Base-by-base conservation (phyloP, 2,797 vertebrate genomes). In the Siniperca obscura region DNA sequence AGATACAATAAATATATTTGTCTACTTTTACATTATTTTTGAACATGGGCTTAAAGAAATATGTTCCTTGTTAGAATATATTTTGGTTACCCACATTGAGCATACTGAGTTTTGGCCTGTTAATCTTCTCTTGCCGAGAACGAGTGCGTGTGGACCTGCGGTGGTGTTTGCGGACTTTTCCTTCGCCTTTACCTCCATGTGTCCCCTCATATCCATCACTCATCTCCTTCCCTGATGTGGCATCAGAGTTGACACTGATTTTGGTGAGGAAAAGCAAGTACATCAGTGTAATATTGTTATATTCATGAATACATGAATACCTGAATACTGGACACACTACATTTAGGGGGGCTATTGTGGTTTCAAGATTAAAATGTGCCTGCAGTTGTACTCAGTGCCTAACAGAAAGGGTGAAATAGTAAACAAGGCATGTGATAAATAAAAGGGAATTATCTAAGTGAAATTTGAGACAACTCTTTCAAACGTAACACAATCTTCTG, bases 201-300 rank as follows among this genome's bases (percentile, higher is more conserved):
- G 94, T 91, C 46, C 97, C 98, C 78, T 99, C 98, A 27, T 96
- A 96, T 62, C 97, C 96, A 50, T 99, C 98, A 22, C 97, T 99
- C 97, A 98, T 96, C 91, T 99, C 98, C 91, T 97, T 98, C 38
- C 97, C 97, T 0, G 98, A 99, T 9, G 95, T 94, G 75, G 97
- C 94, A 46, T 99, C 98, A 0, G 97, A 97, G 92, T 96, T 97
- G 85, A 97, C 91, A 66, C 96, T 97, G 80, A 5, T 77, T 52
- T 76, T 75, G 82, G 36, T 25, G 50, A 78, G 42, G 65, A 86
- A 40, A 74, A 10, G 42, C 4, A 74, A 68, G 64, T 22, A 13
- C 5, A 70, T 42, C 21, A 66, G 21, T 53, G 27, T n/a, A 59
- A 57, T 7, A 8, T 12, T 13, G 19, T 9, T 36, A 46, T 38